phyloP scores from a whole-genome alignment of 2,797 vertebrate species.

The Champsocephalus esox region DNA sequence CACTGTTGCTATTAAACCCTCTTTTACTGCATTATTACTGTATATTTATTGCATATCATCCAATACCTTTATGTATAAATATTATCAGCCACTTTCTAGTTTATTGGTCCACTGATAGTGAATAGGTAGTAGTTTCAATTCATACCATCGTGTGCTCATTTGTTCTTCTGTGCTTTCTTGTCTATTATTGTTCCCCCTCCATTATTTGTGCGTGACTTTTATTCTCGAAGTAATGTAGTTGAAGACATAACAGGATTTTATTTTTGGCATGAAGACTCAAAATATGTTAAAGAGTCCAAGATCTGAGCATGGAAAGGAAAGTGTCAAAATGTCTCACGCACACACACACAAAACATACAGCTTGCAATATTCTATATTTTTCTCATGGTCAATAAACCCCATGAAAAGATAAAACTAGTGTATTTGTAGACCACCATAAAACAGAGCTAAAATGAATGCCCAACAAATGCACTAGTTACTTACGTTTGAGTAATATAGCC shows the following conservation, averaged over 20 bases:
- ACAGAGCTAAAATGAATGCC: background rate
- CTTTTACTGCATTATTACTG: constrained; percentile 59
- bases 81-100: constrained; percentile 16
- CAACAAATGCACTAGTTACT: background rate
- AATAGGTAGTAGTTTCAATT: constrained; percentile 58
- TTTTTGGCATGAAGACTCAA: constrained; percentile 68
- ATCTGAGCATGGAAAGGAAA: constrained; percentile 56
- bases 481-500: background rate
- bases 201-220: background rate
- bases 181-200: constrained; percentile 6
- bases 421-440: background rate
- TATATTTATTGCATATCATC: constrained; percentile 69
- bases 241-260: constrained; percentile 56
- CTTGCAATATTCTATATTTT: constrained; percentile 34
- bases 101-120: constrained; percentile 23
- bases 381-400: constrained; percentile 40
- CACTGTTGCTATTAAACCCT: constrained; percentile 25
- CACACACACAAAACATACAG: constrained; percentile 31
- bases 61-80: constrained; percentile 17
- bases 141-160: constrained; percentile 64
- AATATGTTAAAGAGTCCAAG: constrained; percentile 47
- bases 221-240: constrained; percentile 37
- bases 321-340: constrained; percentile 51
- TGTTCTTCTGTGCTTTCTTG: constrained; percentile 64
- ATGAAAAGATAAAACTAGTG: constrained; percentile 27